phyloP scores from a whole-genome alignment of 2,113 vertebrate genomes.

The Agapornis roseicollis region DNA sequence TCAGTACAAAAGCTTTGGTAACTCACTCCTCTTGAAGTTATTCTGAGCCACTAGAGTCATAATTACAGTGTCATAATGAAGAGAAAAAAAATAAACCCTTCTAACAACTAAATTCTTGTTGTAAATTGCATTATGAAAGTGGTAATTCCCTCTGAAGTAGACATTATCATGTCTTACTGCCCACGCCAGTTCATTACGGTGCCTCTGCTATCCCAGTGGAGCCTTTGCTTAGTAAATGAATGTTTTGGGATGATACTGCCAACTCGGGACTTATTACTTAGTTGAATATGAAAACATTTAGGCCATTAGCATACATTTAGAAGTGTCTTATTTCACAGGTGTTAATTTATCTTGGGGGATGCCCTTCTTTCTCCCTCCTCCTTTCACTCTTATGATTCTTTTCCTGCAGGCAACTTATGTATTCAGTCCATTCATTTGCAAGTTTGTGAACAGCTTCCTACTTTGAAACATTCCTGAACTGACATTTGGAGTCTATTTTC shows the following conservation, averaged over 20 bases:
- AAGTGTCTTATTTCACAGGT: slow-evolving; percentile 32
- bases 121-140: not conserved
- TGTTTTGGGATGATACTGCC: slow-evolving; percentile 20
- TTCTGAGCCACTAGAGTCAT: slow-evolving; percentile 29
- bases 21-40: slow-evolving; percentile 43
- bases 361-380: not conserved
- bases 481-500: not conserved
- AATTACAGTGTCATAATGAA: slow-evolving; percentile 65
- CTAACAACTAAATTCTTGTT: not conserved
- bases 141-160: slow-evolving; percentile 4
- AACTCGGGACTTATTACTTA: slow-evolving; percentile 5
- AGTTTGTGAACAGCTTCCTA: not conserved
- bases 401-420: slow-evolving; percentile 53
- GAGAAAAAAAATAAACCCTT: not conserved
- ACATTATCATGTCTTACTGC: not conserved
- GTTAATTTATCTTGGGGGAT: slow-evolving; percentile 55
- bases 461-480: not conserved
- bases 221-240: not conserved
- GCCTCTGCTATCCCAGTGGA: not conserved
- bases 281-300: slow-evolving; percentile 46
- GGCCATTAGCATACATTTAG: slow-evolving; percentile 36
- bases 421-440: slow-evolving; percentile 35
- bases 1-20: slow-evolving; percentile 20
- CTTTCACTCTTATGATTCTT: slow-evolving; percentile 2
- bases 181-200: not conserved